These are phyloP conservation scores for Sinonovacula constricta DNA, from an alignment of 1,140 invertebrate genomes.

Conservation along the genomic window DNA sequence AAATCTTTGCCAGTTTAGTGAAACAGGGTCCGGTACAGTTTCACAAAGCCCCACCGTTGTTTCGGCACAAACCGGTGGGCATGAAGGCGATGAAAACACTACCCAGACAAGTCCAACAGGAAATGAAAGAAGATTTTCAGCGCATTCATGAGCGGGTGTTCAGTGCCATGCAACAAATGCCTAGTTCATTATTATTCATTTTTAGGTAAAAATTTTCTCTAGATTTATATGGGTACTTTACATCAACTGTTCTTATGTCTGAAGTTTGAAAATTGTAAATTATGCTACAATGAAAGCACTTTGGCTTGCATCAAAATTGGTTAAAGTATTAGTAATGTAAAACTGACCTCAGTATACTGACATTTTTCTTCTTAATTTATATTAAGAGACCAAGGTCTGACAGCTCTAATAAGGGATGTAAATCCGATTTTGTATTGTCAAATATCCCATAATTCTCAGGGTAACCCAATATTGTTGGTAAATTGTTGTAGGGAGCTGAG, in stretches of 20 bases:
- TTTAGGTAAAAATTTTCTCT: constrained; percentile 50
- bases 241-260: not conserved
- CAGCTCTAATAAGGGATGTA: too few species aligned
- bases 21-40: constrained; percentile 49
- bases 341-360: too few species aligned
- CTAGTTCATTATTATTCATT: constrained; percentile 48
- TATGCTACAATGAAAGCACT: too few species aligned
- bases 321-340: too few species aligned
- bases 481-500: too few species aligned
- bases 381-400: too few species aligned
- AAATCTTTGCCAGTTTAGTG: constrained; percentile 48
- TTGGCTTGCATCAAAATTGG: too few species aligned
- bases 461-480: too few species aligned
- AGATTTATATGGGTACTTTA: too few species aligned
- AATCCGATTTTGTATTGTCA: too few species aligned
- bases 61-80: constrained; percentile 37
- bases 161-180: constrained; percentile 46
- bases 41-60: constrained; percentile 31
- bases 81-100: constrained; percentile 39
- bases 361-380: too few species aligned
- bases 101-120: constrained; percentile 32
- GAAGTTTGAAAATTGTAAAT: not conserved
- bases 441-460: too few species aligned
- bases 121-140: constrained; percentile 51
- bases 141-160: constrained; percentile 46